phyloP scores from a whole-genome alignment of 2,888 invertebrate species.

The Bellardia bayeri region DNA sequence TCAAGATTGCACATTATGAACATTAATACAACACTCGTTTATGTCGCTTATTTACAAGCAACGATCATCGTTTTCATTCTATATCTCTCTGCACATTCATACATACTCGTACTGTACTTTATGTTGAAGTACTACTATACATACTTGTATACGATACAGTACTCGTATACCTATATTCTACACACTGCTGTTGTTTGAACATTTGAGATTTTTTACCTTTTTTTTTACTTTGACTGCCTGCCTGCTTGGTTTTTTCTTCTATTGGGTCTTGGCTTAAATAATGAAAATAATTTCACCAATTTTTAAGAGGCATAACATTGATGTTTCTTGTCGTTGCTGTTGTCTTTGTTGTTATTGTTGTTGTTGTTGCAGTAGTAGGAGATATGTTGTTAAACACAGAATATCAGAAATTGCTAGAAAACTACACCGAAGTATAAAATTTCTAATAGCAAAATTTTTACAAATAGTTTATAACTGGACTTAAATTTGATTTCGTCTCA shows the following conservation, averaged over 20 bases:
- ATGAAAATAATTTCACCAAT: slow-evolving; percentile 72
- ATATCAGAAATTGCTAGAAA: slow-evolving; percentile 12
- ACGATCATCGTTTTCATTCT: slow-evolving; percentile 70
- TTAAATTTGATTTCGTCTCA: slow-evolving; percentile 80
- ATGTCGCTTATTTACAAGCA: slow-evolving; percentile 83
- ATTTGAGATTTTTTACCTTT: slow-evolving; percentile 31
- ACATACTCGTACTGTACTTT: neutral
- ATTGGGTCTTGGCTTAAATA: slow-evolving; percentile 60
- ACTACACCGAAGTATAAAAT: slow-evolving; percentile 25
- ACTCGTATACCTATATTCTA: neutral
- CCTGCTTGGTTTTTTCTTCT: neutral
- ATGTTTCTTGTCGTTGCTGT: slow-evolving; percentile 58
- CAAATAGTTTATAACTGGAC: slow-evolving; percentile 78
- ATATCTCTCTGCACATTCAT: slow-evolving; percentile 2
- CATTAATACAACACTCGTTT: slow-evolving; percentile 84
- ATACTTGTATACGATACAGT: neutral
- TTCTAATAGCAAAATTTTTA: slow-evolving; percentile 37
- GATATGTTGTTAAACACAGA: slow-evolving; percentile 66
- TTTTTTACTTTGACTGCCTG: neutral
- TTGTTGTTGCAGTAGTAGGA: slow-evolving; percentile 47
- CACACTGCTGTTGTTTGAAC: neutral
- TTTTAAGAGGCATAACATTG: slow-evolving; percentile 70
- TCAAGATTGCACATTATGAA: slow-evolving; percentile 83
- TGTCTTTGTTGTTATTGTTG: slow-evolving; percentile 25
- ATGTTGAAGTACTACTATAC: neutral